A percentile compares a stretch with the other conserved stretches of the same genome.
These are phyloP conservation scores for Triops cancriformis DNA, from an alignment of 1,140 invertebrate genomes.

Conservation along the genomic window DNA sequence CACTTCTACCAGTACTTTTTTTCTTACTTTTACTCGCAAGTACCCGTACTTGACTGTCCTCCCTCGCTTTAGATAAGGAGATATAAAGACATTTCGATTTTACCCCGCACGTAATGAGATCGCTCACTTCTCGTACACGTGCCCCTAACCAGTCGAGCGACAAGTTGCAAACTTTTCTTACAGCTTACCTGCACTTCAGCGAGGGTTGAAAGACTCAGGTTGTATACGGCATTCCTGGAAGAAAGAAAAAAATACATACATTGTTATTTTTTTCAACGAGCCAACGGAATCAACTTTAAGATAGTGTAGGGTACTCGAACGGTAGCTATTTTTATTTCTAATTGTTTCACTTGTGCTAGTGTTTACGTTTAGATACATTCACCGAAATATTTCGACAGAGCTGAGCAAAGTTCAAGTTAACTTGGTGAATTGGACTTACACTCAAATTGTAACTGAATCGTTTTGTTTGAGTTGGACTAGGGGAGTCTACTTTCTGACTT, in stretches of 20 bases:
- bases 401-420: too few species aligned
- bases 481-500: too few species aligned
- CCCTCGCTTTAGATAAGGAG: too few species aligned
- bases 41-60: not conserved
- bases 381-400: too few species aligned
- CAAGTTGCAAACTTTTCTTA: not conserved
- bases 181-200: conserved; percentile 34
- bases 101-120: not conserved
- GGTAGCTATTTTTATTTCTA: too few species aligned
- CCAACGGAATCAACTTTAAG: not conserved
- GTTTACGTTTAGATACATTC: too few species aligned
- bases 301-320: not conserved
- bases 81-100: not conserved
- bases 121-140: too few species aligned
- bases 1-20: not conserved
- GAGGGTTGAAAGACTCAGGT: conserved; percentile 38
- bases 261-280: not conserved
- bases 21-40: not conserved
- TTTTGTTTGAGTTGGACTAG: too few species aligned
- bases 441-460: too few species aligned
- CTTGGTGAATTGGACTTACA: too few species aligned
- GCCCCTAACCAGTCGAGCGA: too few species aligned
- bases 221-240: conserved; percentile 41
- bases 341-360: too few species aligned
- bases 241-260: conserved; percentile 12